These are phyloP conservation scores for Sinocyclocheilus anshuiensis DNA, from an alignment of 2,113 vertebrate species.

Conservation along the genomic window DNA sequence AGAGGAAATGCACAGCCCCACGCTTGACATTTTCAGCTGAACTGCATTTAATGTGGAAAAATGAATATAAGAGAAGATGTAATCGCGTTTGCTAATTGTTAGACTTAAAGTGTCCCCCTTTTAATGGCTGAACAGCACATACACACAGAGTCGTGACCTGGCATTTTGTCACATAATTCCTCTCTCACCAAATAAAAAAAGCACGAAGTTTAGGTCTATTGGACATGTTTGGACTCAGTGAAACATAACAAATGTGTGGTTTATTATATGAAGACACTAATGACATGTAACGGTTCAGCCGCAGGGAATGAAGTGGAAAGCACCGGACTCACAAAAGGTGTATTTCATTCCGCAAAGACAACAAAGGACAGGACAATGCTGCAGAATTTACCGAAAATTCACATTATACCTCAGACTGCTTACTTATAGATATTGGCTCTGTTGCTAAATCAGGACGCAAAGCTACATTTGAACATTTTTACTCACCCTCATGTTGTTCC, in stretches of 20 bases:
- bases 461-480: too few relatives aligned
- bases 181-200: not conserved
- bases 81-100: constrained; percentile 25
- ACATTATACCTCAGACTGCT: not conserved
- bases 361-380: constrained; percentile 5
- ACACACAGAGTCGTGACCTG: constrained; percentile 7
- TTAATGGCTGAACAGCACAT: constrained; percentile 3
- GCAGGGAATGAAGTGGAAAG: constrained; percentile 41
- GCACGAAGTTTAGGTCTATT: not conserved
- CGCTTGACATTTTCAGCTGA: constrained; percentile 28
- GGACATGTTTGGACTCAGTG: constrained; percentile 23
- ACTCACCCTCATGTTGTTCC: too few relatives aligned
- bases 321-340: constrained; percentile 34
- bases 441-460: not conserved
- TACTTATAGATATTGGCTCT: not conserved
- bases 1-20: constrained; percentile 8
- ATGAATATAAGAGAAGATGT: constrained; percentile 24
- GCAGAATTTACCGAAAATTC: constrained; percentile 34
- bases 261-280: constrained; percentile 36
- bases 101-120: constrained; percentile 3
- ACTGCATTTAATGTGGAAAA: constrained; percentile 15
- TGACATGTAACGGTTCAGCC: constrained; percentile 18
- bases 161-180: constrained; percentile 21
- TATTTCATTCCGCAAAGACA: not conserved
- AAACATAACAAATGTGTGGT: constrained; percentile 8